phyloP scores from a whole-genome alignment of 1,140 invertebrate species.

The Ceratosolen solmsi region DNA sequence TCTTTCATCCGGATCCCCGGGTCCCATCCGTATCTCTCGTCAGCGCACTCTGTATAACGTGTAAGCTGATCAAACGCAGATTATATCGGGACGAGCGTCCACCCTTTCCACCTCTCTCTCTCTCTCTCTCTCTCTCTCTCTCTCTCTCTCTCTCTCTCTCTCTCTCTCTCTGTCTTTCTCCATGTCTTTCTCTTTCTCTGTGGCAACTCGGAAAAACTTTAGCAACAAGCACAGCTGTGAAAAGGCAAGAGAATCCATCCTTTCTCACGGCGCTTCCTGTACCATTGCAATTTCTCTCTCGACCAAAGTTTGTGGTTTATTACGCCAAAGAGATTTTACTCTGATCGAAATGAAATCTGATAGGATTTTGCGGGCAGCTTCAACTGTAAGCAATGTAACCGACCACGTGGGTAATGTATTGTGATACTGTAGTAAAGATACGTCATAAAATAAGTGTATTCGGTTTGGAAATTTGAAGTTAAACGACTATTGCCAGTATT shows the following conservation, averaged over 20 bases:
- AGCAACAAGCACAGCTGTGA: conserved; percentile 28
- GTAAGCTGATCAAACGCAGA: conserved; percentile 74
- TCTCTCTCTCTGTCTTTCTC: neutral
- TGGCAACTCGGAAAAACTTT: conserved; percentile 13
- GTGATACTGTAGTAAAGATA: neutral
- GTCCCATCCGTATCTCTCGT: conserved; percentile 53
- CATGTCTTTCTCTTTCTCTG: conserved; percentile 3
- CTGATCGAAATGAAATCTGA: conserved; percentile 21
- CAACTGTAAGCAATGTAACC: neutral
- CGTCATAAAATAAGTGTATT: neutral
- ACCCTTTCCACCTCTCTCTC: neutral
- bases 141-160: neutral
- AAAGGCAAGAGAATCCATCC: neutral
- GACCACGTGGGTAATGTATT: neutral
- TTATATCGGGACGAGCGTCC: conserved; percentile 63
- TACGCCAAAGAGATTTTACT: neutral
- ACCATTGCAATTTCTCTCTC: conserved; percentile 28
- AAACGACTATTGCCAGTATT: too few species aligned
- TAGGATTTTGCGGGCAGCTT: neutral
- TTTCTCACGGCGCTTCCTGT: conserved; percentile 34
- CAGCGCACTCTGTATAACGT: conserved; percentile 65
- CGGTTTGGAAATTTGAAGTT: neutral
- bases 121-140: conserved; percentile 3
- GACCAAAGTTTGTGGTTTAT: neutral
- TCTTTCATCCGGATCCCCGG: conserved; percentile 70